Conservation (phyloP, 2,888 invertebrate genomes). For the Lasioglossum morio region DNA sequence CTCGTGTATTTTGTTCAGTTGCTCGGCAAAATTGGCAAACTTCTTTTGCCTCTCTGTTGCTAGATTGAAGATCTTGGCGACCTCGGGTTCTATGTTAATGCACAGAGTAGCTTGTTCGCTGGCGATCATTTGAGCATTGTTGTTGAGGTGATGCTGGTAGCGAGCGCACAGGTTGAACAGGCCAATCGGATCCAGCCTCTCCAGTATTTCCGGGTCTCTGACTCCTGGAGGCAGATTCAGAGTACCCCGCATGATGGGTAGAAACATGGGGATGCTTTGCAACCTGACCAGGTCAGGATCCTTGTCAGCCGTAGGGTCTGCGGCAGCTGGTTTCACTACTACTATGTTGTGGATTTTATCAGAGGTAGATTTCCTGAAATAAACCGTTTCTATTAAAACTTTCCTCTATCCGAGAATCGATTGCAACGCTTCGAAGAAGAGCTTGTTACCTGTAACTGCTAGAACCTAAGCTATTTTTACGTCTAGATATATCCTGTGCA, state of each 20-base stretch:
- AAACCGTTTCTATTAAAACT: constrained; percentile 23
- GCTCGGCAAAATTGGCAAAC: constrained; percentile 94
- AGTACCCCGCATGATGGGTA: constrained; percentile 96
- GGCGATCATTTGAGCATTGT: constrained; percentile 93
- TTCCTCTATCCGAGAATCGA: constrained; percentile 9
- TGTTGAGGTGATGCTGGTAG: constrained; percentile 93
- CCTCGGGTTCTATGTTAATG: constrained; percentile 90
- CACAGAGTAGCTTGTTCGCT: constrained; percentile 92
- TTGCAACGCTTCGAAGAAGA: background rate
- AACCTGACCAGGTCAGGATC: constrained; percentile 91
- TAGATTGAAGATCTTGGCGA: constrained; percentile 88
- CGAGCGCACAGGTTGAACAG: constrained; percentile 91
- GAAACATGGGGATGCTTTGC: constrained; percentile 94
- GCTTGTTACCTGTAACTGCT: constrained; percentile 61
- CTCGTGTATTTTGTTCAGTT: constrained; percentile 92
- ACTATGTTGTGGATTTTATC: constrained; percentile 90
- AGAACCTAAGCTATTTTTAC: constrained; percentile 76
- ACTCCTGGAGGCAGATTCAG: constrained; percentile 92
- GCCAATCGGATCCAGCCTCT: constrained; percentile 90
- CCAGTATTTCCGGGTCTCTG: constrained; percentile 94
- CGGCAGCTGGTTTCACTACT: constrained; percentile 90
- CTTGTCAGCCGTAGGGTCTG: constrained; percentile 88
- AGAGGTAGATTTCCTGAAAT: constrained; percentile 71
- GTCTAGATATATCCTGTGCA: constrained; percentile 76
- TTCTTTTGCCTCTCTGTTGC: constrained; percentile 93